phyloP scores from a whole-genome alignment of 2,888 invertebrate genomes.

The Psylliodes chrysocephalus region DNA sequence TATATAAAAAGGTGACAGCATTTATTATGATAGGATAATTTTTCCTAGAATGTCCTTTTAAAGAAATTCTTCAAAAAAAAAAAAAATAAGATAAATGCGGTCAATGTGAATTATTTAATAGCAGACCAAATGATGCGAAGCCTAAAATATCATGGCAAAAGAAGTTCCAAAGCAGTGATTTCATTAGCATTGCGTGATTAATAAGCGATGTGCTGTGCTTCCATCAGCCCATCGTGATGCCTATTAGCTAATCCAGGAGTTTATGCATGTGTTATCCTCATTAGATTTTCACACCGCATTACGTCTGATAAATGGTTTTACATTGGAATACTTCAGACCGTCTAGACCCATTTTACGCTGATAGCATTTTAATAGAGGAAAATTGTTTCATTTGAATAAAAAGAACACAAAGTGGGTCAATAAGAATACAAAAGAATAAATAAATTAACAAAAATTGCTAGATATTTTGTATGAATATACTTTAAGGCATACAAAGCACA shows the following conservation, averaged over 20 bases:
- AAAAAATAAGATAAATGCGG: too few relatives aligned
- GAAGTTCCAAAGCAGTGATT: slow-evolving; percentile 32
- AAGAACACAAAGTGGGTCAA: too few relatives aligned
- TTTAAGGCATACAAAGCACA: too few relatives aligned
- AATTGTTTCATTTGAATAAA: too few relatives aligned
- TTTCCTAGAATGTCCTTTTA: too few relatives aligned
- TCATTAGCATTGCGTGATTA: slow-evolving; percentile 40
- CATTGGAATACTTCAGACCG: background rate
- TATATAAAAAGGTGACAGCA: too few relatives aligned
- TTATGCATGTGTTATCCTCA: slow-evolving; percentile 34
- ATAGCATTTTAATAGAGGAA: background rate
- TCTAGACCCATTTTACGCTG: background rate
- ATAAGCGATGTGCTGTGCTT: slow-evolving; percentile 30
- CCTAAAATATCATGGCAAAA: slow-evolving; percentile 24
- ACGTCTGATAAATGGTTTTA: slow-evolving; percentile 7
- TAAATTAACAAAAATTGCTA: too few relatives aligned
- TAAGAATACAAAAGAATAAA: too few relatives aligned
- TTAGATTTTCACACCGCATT: slow-evolving; percentile 25
- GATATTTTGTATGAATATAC: too few relatives aligned
- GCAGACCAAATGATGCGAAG: slow-evolving; percentile 2
- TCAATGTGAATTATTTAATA: background rate
- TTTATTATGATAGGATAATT: too few relatives aligned
- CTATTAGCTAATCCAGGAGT: slow-evolving; percentile 32
- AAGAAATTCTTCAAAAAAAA: too few relatives aligned
- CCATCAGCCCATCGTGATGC: slow-evolving; percentile 29